Conservation (phyloP, 2,113 vertebrate species). For the Brienomyrus brachyistius region DNA sequence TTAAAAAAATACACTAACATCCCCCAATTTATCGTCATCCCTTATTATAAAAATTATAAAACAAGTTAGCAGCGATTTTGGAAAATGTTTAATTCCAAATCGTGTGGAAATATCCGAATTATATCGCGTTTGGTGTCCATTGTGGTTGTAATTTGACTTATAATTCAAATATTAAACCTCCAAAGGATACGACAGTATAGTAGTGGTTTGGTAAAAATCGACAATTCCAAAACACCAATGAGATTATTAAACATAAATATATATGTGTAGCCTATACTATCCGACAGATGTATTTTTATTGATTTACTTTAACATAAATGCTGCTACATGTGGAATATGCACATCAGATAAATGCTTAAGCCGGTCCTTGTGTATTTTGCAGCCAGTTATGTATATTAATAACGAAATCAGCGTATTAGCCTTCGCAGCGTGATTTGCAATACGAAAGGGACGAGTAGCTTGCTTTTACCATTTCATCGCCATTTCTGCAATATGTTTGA, state of each 20-base stretch:
- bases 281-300: neutral
- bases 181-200: neutral
- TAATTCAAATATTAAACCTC: neutral
- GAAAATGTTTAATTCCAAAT: neutral
- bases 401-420: neutral
- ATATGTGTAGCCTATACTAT: neutral
- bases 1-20: neutral
- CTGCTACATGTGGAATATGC: neutral
- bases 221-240: neutral
- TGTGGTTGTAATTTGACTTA: neutral
- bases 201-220: neutral
- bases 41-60: neutral
- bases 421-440: neutral
- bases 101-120: neutral
- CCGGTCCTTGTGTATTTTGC: neutral
- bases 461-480: conserved; percentile 10
- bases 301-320: neutral
- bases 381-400: neutral
- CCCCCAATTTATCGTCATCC: neutral
- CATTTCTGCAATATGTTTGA: neutral
- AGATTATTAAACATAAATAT: neutral
- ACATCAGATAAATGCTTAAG: neutral
- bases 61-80: neutral
- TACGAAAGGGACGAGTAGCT: neutral
- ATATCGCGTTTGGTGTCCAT: neutral